Evolutionary conservation across 2,888 invertebrate species (phyloP), one percentile per base, ranked within the genome.

Genomic region (Cacoxenus indagator): DNA sequence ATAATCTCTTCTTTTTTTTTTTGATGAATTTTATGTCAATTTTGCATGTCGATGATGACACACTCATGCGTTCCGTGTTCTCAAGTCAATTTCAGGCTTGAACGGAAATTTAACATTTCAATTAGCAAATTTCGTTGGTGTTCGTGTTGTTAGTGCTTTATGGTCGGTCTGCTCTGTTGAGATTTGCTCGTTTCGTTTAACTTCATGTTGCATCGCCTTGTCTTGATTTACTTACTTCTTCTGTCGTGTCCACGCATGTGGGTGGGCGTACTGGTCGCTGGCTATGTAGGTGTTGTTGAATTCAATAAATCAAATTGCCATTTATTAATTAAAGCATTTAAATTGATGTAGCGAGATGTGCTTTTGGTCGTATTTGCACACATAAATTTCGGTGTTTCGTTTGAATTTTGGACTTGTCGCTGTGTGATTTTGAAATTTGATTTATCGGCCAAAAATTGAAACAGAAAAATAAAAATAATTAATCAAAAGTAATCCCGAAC

Each of bases 81-180:
- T 73, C 68, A 85, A 86, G 81, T 86, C 86, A 86, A 87, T 87
- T 87, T 86, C 80, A 86, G 81, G 86, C 85, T 77, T 84, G 85
- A 85, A 83, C 87, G 86, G 87, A 87, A 86, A 87, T 87, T 86
- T 81, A 84, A 79, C 81, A 85, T 86, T 85, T 84, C 82, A 85
- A 85, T 86, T 83, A 78, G 76, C 67, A 71, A 69, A 74, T 62
- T 43, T 29, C 57, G 19, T 51, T 51, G 45, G 45, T 2, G 14
- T 51, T 51, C 48, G 3, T 48, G 4, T 1, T 43, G 3, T 43
- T 51, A 5, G 17, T 51, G 5, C 4, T 51, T 59, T 51, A 19
- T 66, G 43, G 59, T 55, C 59, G 48, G 65, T 61, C 64, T 62
- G 57, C 69, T 45, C 51, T 69, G 65, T 68, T 67, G 66, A 69